phyloP scores from a whole-genome alignment of 2,113 vertebrate genomes.

The Pangasianodon gigas region DNA sequence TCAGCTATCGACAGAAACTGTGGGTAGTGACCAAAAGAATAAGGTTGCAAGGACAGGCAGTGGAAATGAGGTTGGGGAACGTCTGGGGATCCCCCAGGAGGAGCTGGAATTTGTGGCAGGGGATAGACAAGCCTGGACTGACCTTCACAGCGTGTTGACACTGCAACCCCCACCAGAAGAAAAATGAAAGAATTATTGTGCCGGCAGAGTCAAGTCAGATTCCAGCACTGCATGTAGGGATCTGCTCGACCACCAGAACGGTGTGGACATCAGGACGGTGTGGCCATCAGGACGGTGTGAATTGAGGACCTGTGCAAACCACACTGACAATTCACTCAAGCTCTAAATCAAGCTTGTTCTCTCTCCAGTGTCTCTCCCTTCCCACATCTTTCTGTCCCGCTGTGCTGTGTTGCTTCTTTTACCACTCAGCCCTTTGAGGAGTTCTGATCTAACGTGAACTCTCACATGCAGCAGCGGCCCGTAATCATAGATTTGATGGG shows the following conservation, averaged over 20 bases:
- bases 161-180: background rate
- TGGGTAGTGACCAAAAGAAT: background rate
- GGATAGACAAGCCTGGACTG: background rate
- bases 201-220: conserved; percentile 9
- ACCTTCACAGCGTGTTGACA: background rate
- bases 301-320: background rate
- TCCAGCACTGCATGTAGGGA: background rate
- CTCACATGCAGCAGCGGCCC: background rate
- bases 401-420: background rate
- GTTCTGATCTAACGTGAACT: background rate
- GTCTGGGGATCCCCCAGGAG: background rate
- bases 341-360: conserved; percentile 1
- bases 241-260: background rate
- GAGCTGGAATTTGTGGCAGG: background rate
- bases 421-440: background rate
- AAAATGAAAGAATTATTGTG: conserved; percentile 6
- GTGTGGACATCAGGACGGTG: background rate
- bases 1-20: background rate
- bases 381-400: background rate
- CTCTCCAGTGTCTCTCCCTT: background rate
- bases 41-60: background rate
- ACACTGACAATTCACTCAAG: background rate
- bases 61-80: background rate
- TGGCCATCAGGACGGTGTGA: background rate
- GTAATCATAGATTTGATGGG: background rate